Evolutionary conservation across 2,797 vertebrate genomes (phyloP).

Genomic region (Megalops cyprinoides): DNA sequence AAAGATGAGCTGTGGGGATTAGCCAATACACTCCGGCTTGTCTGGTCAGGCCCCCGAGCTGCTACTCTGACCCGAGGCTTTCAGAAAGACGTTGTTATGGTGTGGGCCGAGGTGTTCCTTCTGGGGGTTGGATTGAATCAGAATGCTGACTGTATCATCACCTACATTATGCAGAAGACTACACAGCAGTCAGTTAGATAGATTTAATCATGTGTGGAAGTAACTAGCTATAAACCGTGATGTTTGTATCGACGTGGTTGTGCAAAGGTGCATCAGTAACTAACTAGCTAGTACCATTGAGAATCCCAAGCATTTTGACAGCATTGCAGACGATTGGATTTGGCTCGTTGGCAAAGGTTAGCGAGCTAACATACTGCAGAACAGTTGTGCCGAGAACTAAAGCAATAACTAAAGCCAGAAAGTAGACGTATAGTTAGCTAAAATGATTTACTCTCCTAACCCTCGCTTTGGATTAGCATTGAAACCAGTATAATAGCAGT

Average conservation of each 20-base stretch:
- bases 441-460: slow-evolving; percentile 7
- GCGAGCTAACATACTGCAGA: slow-evolving; percentile 8
- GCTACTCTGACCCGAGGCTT: neutral
- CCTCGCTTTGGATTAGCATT: slow-evolving; percentile 28
- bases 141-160: neutral
- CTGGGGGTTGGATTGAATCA: slow-evolving; percentile 7
- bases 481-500: slow-evolving; percentile 53
- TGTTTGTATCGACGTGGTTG: too few relatives aligned
- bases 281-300: too few relatives aligned
- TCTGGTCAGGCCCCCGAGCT: neutral
- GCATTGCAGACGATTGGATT: slow-evolving; percentile 10
- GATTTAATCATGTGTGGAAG: too few relatives aligned
- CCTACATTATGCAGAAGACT: too few relatives aligned
- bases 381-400: neutral
- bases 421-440: slow-evolving; percentile 17
- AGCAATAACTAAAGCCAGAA: neutral
- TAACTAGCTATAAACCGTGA: too few relatives aligned
- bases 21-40: neutral
- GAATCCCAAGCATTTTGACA: neutral
- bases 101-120: slow-evolving; percentile 13
- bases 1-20: neutral
- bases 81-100: slow-evolving; percentile 9
- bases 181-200: too few relatives aligned
- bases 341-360: neutral
- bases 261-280: too few relatives aligned